Percentiles rank a stretch among this genome's conserved stretches.
Evolutionary conservation across 2,113 vertebrate species (phyloP).

Genomic region (Pseudois nayaur): DNA sequence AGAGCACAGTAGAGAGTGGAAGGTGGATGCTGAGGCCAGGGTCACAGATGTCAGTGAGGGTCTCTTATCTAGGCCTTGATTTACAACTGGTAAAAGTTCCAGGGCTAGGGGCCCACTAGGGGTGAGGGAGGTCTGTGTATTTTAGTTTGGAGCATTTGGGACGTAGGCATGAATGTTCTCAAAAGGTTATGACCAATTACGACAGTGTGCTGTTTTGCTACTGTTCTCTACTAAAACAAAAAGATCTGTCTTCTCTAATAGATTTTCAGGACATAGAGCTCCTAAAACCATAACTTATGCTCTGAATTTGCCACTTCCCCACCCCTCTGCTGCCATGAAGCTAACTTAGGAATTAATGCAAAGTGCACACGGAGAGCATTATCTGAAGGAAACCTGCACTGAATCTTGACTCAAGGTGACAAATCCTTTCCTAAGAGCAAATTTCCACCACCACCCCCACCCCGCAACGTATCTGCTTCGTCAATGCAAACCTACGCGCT

Average conservation of each 20-base stretch:
- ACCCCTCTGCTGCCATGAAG: neutral
- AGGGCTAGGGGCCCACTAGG: neutral
- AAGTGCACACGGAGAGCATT: neutral
- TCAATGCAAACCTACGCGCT: neutral
- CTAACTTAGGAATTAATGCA: neutral
- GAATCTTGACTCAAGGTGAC: neutral
- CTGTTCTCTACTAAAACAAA: neutral
- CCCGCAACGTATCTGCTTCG: neutral
- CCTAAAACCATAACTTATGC: neutral
- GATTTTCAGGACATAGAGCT: neutral
- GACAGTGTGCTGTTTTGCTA: neutral
- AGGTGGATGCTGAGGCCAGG: neutral
- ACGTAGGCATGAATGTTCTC: neutral
- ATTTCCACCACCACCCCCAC: neutral
- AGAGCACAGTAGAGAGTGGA: too few relatives aligned
- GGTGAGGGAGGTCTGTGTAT: neutral
- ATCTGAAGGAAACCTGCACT: neutral
- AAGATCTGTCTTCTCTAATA: neutral
- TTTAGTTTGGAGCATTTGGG: neutral
- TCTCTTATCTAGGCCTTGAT: neutral
- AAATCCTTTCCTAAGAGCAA: neutral
- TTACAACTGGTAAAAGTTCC: neutral
- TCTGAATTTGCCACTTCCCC: neutral
- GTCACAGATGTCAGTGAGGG: neutral
- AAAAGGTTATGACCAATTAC: neutral